Base-by-base conservation (phyloP, 92 coral and sea anemone genomes). In the Hydrozoanthus gracilis region DNA sequence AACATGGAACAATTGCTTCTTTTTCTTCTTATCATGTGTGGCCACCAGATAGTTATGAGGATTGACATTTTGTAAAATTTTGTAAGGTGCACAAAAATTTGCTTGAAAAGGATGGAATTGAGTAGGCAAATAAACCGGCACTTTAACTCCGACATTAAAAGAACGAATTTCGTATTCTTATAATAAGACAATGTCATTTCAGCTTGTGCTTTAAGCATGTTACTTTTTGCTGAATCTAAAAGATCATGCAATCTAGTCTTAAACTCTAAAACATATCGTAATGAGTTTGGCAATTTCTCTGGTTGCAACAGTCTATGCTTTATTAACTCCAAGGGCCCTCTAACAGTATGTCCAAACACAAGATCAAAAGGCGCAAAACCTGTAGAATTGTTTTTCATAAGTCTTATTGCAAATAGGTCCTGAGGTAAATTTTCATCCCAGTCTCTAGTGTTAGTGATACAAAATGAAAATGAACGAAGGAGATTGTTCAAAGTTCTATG, bases 401-500 rank as follows among this genome's bases (percentile, higher is more conserved):
- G 6, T 4, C 71, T 15, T 2, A 44, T 66, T 3, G 71, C 71
- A 66, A 66, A 66, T 1, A 66, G 3, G 2, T 15, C 14, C 20
- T 66, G 9, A 2, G 7, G 18, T 15, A 66, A 18, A 66, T 66
- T 4, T 4, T 66, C 71, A 66, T 66, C 71, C 71, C 20, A 66
- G 35, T 66, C 71, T 66, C 3, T 2, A 3, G 4, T 7, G 3
- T 66, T 66, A 1, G 7, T 1, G 2, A 66, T 3, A 13, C 71
- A n/a, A n/a, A n/a, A n/a, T n/a, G n/a, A 66, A 66, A 66, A 66
- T 1, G 71, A 4, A 66, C 71, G 71, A 3, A 66, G 35, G 82
- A 55, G 5, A 92, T n/a, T n/a, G n/a, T n/a, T n/a, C n/a, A n/a
- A n/a, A n/a, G n/a, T 93, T 71, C 87, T 84, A 44, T 91, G 92